Evolutionary conservation across 2,888 invertebrate genomes (phyloP).

Genomic region (Lypha dubia): DNA sequence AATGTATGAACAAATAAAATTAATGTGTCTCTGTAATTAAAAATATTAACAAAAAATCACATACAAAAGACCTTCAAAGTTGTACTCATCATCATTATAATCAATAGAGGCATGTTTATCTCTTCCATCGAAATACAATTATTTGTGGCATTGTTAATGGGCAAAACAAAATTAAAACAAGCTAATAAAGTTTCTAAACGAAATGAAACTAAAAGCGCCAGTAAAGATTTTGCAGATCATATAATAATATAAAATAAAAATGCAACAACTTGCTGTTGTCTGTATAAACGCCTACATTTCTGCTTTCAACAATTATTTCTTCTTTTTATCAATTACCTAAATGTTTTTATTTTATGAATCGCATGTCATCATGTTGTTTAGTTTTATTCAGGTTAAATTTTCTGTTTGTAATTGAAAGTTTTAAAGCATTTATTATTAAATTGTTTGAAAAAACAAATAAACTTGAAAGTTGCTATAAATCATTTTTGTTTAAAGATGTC

Average conservation of each 20-base stretch:
- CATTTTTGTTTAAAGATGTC: slow-evolving; percentile 41
- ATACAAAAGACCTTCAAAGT: slow-evolving; percentile 38
- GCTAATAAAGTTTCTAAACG: background rate
- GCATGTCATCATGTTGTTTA: slow-evolving; percentile 19
- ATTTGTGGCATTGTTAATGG: slow-evolving; percentile 12
- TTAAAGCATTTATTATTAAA: slow-evolving; percentile 22
- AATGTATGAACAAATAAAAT: slow-evolving; percentile 13
- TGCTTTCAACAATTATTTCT: slow-evolving; percentile 29
- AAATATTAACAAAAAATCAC: background rate
- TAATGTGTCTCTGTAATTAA: background rate
- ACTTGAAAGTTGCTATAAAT: slow-evolving; percentile 31
- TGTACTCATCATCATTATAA: background rate
- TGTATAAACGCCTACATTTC: slow-evolving; percentile 44
- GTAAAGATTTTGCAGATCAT: slow-evolving; percentile 20
- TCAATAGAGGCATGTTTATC: slow-evolving; percentile 15
- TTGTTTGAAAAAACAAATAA: slow-evolving; percentile 16
- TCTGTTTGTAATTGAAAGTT: slow-evolving; percentile 21
- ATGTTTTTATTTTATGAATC: slow-evolving; percentile 9
- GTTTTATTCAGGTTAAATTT: background rate
- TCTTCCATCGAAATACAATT: slow-evolving; percentile 17
- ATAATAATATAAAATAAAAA: no score
- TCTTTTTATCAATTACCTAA: slow-evolving; percentile 21
- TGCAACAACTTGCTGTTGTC: slow-evolving; percentile 16
- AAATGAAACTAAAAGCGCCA: background rate
- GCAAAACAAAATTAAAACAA: no score